phyloP scores from a whole-genome alignment of 2,888 invertebrate species.

The Pasiphila rectangulata region DNA sequence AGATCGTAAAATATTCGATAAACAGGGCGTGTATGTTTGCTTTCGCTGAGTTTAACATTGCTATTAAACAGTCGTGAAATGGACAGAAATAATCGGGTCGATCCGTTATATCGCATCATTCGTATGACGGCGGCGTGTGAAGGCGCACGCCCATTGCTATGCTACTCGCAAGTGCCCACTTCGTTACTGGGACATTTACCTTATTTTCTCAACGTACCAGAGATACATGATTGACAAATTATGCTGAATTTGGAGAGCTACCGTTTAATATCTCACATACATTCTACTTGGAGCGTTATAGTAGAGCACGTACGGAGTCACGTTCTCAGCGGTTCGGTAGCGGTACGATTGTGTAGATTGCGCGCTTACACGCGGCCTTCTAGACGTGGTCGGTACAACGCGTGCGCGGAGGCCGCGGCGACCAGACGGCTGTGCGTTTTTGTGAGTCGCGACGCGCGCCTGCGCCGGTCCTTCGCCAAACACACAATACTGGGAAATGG shows the following conservation, averaged over 20 bases:
- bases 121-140: slow-evolving; percentile 71
- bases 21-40: slow-evolving; percentile 78
- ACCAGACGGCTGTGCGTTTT: slow-evolving; percentile 66
- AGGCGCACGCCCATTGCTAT: slow-evolving; percentile 65
- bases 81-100: slow-evolving; percentile 80
- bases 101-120: slow-evolving; percentile 78
- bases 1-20: slow-evolving; percentile 80
- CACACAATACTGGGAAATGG: slow-evolving; percentile 70
- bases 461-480: slow-evolving; percentile 56
- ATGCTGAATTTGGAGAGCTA: slow-evolving; percentile 35
- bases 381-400: slow-evolving; percentile 42
- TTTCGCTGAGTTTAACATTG: slow-evolving; percentile 79
- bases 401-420: slow-evolving; percentile 50
- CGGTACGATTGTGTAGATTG: slow-evolving; percentile 35
- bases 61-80: slow-evolving; percentile 81
- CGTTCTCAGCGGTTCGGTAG: slow-evolving; percentile 27
- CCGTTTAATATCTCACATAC: slow-evolving; percentile 30
- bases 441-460: slow-evolving; percentile 70
- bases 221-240: slow-evolving; percentile 47
- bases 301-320: slow-evolving; percentile 25
- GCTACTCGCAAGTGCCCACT: slow-evolving; percentile 54
- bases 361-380: slow-evolving; percentile 37
- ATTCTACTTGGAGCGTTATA: slow-evolving; percentile 26
- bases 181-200: slow-evolving; percentile 63
- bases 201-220: slow-evolving; percentile 51